Evolutionary conservation across 2,888 invertebrate genomes (phyloP), one percentile per base, ranked within the genome.

Genomic region (Rhamphomyia laevipes): DNA sequence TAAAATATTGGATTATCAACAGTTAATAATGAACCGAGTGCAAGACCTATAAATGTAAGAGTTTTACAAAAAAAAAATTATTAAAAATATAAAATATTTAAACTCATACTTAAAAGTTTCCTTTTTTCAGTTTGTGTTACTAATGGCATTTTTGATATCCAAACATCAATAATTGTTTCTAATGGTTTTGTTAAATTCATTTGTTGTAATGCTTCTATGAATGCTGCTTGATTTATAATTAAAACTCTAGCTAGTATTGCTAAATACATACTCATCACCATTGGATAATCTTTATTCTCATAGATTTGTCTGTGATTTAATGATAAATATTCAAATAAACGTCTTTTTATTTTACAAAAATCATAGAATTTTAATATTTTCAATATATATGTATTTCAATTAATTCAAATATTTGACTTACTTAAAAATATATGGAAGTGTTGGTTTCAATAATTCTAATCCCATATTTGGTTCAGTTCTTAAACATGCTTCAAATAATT

Each of bases 231-330:
- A 2, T 85, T 82, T 5, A 80, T 73, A 31, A 89, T 71, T 45
- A 93, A 76, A 23, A 90, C 80, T 43, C 93, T 77, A 1, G 89
- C 82, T 13, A 90, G 70, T 9, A 93, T 76, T 49, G 83, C 83
- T 40, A 93, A 72, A 63, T 86, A 84, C 66, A 86, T 80, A 0
- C 87, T 80, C 67, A 88, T 77, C 4, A 88, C 77, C 73, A 84
- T 76, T 0, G 86, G 81, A 46, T 80, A 77, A 45, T 84, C 84
- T 57, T 85, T 78, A 18, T 77, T 79, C 54, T 78, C 77, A 56
- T 82, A 77, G 16, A 87, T 77, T 58, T 76, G 77, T 55, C 84
- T 84, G 21, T 15, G 23, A 42, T 18, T 66, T 21, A 64, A 67
- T 37, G 53, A 53, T 58, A 18, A 46, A 33, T 21, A 23, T 23